These are phyloP conservation scores for Zapornia atra DNA, from an alignment of 2,113 vertebrate species.

Conservation along the genomic window DNA sequence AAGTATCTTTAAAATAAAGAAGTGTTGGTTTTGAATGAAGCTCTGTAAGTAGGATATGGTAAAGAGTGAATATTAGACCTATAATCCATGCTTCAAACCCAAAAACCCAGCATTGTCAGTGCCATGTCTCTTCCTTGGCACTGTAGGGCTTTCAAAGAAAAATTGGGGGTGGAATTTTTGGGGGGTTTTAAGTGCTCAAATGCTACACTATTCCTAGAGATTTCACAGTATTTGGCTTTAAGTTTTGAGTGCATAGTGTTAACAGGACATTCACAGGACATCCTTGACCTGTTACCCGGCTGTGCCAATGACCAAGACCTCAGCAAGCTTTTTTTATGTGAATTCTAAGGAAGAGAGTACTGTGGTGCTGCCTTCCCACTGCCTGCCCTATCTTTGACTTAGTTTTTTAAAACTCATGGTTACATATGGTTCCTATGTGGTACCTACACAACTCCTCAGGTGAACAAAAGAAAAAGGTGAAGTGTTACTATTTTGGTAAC, in stretches of 20 bases:
- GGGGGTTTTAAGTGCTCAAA: neutral
- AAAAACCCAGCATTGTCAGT: neutral
- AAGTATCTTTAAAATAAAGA: neutral
- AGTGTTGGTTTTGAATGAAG: neutral
- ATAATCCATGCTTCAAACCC: neutral
- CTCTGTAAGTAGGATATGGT: neutral
- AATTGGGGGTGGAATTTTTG: neutral
- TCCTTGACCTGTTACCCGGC: neutral
- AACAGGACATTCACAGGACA: too few species aligned
- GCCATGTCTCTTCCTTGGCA: neutral
- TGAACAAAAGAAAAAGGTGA: neutral
- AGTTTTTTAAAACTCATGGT: neutral
- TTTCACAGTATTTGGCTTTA: neutral
- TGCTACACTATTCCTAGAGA: neutral
- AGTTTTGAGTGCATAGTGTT: neutral
- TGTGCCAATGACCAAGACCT: neutral
- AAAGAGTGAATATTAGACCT: neutral
- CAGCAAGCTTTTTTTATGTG: neutral
- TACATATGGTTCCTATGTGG: fast-evolving
- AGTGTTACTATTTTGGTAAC: neutral
- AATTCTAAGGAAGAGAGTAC: neutral
- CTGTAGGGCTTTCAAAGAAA: neutral
- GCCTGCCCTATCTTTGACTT: neutral
- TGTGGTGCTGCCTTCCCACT: neutral
- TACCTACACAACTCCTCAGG: neutral